Percentiles rank a stretch among this genome's conserved stretches.
phyloP scores from a whole-genome alignment of 2,113 vertebrate genomes.

The Varanus salvator region DNA sequence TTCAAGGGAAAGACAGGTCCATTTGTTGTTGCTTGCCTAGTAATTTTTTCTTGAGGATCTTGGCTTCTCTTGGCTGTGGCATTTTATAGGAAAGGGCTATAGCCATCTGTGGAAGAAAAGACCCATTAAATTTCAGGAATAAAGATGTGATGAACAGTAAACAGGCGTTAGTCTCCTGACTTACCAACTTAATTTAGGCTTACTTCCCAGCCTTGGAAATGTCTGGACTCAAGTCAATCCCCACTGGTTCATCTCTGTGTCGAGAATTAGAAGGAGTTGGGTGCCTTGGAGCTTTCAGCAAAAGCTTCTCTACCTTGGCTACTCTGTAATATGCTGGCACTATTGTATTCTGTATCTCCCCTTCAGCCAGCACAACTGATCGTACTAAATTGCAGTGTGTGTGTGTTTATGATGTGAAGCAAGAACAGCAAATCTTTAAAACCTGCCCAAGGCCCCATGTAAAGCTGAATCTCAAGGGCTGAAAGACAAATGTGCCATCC shows the following conservation, averaged over 20 bases:
- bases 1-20: neutral
- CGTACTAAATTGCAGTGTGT: neutral
- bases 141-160: neutral
- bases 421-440: slow-evolving; percentile 8
- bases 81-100: neutral
- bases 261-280: neutral
- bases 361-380: neutral
- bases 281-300: too few species aligned
- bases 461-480: slow-evolving; percentile 29
- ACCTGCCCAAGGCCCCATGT: slow-evolving; percentile 30
- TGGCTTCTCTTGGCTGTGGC: neutral
- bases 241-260: neutral
- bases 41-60: neutral
- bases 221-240: neutral
- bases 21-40: neutral
- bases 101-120: neutral
- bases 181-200: neutral
- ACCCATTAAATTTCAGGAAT: neutral
- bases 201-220: neutral
- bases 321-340: neutral
- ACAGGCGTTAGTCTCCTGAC: neutral
- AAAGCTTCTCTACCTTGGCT: neutral
- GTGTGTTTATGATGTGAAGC: slow-evolving; percentile 16
- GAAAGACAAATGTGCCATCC: slow-evolving; percentile 21
- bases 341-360: neutral